Evolutionary conservation across 2,113 vertebrate species (phyloP).

Genomic region (Hemiprocne comata): DNA sequence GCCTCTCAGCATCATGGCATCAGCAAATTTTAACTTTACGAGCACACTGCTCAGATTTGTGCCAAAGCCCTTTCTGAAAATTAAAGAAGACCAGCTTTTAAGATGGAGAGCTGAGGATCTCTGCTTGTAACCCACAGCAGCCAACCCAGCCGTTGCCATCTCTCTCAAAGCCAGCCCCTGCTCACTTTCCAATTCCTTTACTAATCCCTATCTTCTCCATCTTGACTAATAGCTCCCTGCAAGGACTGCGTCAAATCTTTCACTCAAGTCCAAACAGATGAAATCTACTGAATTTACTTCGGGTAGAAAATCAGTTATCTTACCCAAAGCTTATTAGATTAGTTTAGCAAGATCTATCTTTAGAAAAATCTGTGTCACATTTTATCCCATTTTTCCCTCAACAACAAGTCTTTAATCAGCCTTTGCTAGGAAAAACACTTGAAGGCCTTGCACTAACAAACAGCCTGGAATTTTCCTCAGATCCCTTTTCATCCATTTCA

Average conservation of each 20-base stretch:
- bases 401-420: constrained; percentile 55
- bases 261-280: constrained; percentile 7
- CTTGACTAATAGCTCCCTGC: neutral
- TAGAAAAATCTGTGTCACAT: constrained; percentile 62
- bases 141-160: neutral
- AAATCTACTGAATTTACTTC: constrained; percentile 33
- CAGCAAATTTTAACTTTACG: constrained; percentile 48
- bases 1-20: constrained; percentile 34
- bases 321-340: constrained; percentile 58
- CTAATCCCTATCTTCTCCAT: neutral
- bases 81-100: constrained; percentile 2
- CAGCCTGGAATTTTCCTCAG: constrained; percentile 47
- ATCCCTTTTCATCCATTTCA: constrained; percentile 38
- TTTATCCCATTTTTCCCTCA: constrained; percentile 54
- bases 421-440: constrained; percentile 44
- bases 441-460: constrained; percentile 13
- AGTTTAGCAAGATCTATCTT: constrained; percentile 61
- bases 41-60: neutral
- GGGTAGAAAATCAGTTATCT: constrained; percentile 53
- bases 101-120: neutral
- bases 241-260: neutral
- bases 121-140: neutral
- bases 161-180: neutral
- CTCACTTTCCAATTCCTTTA: neutral
- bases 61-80: constrained; percentile 49